Evolutionary conservation across 2,888 invertebrate species (phyloP).

Genomic region (Gortyna flavago): DNA sequence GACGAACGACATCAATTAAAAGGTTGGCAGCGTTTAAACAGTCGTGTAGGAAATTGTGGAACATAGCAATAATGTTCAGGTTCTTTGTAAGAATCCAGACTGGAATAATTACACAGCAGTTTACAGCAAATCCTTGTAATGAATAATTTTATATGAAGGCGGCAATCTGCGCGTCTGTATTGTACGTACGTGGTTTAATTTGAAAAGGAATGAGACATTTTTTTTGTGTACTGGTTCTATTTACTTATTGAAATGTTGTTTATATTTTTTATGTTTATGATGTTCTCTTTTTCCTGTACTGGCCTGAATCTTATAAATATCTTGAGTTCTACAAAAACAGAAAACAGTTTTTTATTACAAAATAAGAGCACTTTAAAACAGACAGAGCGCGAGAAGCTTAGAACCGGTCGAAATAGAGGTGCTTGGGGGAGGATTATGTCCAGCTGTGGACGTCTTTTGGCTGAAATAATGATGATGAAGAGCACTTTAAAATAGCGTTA

Average conservation of each 20-base stretch:
- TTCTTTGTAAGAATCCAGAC: constrained; percentile 64
- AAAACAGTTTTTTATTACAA: not conserved
- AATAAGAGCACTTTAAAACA: not conserved
- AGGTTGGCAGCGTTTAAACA: constrained; percentile 63
- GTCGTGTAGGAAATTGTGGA: constrained; percentile 62
- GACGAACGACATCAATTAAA: constrained; percentile 62
- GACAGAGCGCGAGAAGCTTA: not conserved
- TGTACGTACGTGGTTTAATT: constrained; percentile 32
- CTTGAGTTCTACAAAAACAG: not conserved
- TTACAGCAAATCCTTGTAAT: constrained; percentile 58
- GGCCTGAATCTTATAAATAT: not conserved
- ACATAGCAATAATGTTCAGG: constrained; percentile 59
- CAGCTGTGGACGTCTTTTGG: not conserved
- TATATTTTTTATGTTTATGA: constrained; percentile 5
- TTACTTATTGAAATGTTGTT: not conserved
- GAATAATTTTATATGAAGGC: constrained; percentile 58
- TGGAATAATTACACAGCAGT: constrained; percentile 58
- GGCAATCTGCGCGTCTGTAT: constrained; percentile 46
- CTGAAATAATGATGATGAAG: not conserved
- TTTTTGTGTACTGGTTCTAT: constrained; percentile 5
- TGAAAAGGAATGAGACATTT: constrained; percentile 32
- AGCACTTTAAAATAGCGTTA: not conserved
- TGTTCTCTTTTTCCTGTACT: constrained; percentile 4
- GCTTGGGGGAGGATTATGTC: not conserved
- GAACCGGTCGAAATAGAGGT: not conserved